phyloP scores from a whole-genome alignment of 1,140 invertebrate genomes.

The Spodoptera litura region DNA sequence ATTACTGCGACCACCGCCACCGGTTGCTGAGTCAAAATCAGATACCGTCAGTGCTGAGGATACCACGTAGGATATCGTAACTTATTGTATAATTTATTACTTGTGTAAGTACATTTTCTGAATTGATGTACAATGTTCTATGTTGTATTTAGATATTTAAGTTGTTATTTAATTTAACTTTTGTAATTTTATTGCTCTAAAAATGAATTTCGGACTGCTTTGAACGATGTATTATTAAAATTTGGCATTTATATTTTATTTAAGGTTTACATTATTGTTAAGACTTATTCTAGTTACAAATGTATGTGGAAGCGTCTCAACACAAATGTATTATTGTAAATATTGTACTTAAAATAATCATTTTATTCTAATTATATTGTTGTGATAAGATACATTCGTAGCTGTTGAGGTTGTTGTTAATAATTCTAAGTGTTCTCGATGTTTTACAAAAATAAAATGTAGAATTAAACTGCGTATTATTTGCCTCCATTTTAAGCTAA shows the following conservation, averaged over 20 bases:
- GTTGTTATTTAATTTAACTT: slow-evolving; percentile 20
- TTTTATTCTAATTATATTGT: slow-evolving; percentile 52
- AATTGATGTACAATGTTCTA: slow-evolving; percentile 35
- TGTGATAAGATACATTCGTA: slow-evolving; percentile 58
- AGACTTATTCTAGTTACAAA: slow-evolving; percentile 11
- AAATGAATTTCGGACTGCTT: slow-evolving; percentile 16
- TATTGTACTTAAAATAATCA: slow-evolving; percentile 44
- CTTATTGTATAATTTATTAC: slow-evolving; percentile 1
- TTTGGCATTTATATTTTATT: slow-evolving; percentile 57
- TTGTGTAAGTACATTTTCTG: slow-evolving; percentile 13
- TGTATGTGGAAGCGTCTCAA: slow-evolving; percentile 1
- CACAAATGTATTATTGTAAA: slow-evolving; percentile 49
- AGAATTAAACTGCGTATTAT: slow-evolving; percentile 34
- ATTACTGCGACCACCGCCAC: slow-evolving; percentile 64
- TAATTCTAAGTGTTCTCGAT: slow-evolving; percentile 45
- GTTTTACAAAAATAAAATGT: slow-evolving; percentile 48
- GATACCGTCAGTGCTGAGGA: slow-evolving; percentile 59
- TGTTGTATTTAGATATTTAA: slow-evolving; percentile 27
- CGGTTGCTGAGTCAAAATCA: slow-evolving; percentile 65
- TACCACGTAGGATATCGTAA: slow-evolving; percentile 41
- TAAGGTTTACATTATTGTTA: slow-evolving; percentile 41
- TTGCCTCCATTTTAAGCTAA: neutral
- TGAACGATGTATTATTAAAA: slow-evolving; percentile 30
- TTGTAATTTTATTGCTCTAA: slow-evolving; percentile 13
- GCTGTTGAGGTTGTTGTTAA: slow-evolving; percentile 49